Evolutionary conservation across 1,140 invertebrate genomes (phyloP).

Genomic region (Saccostrea echinata): DNA sequence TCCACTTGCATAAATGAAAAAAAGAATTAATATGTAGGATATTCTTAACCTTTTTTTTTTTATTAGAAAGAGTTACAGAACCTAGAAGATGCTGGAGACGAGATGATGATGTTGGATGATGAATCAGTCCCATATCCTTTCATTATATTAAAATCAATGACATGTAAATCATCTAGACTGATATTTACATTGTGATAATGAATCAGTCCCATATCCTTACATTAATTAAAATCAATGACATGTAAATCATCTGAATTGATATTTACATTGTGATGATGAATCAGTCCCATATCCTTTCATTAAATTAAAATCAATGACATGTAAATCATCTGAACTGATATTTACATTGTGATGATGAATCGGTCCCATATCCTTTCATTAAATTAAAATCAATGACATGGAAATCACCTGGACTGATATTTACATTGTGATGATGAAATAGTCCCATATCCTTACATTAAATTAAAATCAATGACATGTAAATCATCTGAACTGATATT

Average conservation of each 20-base stretch:
- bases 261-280: no score
- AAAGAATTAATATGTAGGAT: not conserved
- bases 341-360: no score
- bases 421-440: constrained; percentile 88
- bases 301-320: not conserved
- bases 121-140: constrained; percentile 82
- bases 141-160: not conserved
- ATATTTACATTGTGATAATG: no score
- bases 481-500: no score
- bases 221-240: no score
- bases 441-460: constrained; percentile 78
- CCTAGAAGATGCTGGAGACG: constrained; percentile 94
- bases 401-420: no score
- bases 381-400: no score
- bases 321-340: no score
- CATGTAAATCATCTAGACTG: no score
- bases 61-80: constrained; percentile 91
- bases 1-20: not conserved
- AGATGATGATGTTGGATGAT: constrained; percentile 89
- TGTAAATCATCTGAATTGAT: no score
- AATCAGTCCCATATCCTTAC: no score
- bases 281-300: constrained; percentile 80
- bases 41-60: not conserved
- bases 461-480: not conserved
- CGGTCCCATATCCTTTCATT: no score